Conservation (phyloP, 2,888 invertebrate genomes). For the Germaria angustata region DNA sequence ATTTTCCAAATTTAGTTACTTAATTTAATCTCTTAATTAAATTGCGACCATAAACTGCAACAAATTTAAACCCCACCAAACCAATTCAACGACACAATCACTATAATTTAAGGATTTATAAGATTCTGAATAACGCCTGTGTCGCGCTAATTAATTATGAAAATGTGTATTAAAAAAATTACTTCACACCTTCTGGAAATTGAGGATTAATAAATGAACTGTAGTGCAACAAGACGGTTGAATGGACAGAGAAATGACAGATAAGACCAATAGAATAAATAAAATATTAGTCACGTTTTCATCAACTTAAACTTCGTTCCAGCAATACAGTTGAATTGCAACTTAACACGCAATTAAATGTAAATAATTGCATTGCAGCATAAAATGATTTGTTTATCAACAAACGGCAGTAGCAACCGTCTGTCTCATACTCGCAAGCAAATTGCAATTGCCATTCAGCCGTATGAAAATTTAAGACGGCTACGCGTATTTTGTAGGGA, state of each 20-base stretch:
- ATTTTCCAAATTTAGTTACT: neutral
- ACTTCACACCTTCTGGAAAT: conserved; percentile 7
- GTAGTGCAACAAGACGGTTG: neutral
- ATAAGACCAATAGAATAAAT: conserved; percentile 34
- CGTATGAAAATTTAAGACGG: conserved; percentile 35
- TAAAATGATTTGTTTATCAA: conserved; percentile 78
- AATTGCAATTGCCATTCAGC: conserved; percentile 1
- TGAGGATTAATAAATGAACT: conserved; percentile 35
- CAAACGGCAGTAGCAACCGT: conserved; percentile 41
- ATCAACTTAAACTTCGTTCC: conserved; percentile 44
- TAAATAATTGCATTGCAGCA: conserved; percentile 78
- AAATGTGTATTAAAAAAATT: neutral
- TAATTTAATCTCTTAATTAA: conserved; percentile 45
- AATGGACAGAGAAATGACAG: neutral
- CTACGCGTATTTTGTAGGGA: conserved; percentile 38
- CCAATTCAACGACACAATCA: neutral
- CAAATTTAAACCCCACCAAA: neutral
- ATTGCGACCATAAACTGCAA: conserved; percentile 31
- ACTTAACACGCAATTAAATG: conserved; percentile 79
- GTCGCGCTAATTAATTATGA: conserved; percentile 40
- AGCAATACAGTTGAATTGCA: conserved; percentile 43
- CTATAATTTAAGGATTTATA: conserved; percentile 52
- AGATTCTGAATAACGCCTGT: conserved; percentile 37
- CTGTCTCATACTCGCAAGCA: neutral
- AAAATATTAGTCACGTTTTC: conserved; percentile 62